Conservation (phyloP, 2,113 vertebrate genomes). For the Scytalopus superciliaris region DNA sequence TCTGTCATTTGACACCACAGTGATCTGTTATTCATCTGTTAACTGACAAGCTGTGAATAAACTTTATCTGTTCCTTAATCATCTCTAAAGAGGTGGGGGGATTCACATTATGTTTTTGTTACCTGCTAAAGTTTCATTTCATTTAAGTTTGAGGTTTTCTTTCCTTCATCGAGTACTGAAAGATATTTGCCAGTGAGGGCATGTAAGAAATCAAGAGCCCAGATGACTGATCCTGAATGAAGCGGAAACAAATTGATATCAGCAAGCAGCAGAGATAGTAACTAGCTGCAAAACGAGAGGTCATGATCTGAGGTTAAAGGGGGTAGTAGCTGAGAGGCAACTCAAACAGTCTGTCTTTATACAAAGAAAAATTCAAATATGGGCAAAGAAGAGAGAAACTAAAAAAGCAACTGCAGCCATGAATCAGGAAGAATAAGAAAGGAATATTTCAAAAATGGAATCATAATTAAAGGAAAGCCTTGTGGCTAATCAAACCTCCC, state of each 20-base stretch:
- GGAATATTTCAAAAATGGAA: not conserved
- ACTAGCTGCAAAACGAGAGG: conserved; percentile 18
- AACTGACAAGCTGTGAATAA: not conserved
- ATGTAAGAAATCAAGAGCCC: not conserved
- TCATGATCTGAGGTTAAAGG: conserved; percentile 20
- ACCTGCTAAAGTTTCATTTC: not conserved
- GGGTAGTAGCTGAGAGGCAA: not conserved
- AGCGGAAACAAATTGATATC: conserved; percentile 5
- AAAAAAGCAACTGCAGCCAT: not conserved
- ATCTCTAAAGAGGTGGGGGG: not conserved
- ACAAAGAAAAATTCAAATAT: not conserved
- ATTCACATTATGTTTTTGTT: not conserved
- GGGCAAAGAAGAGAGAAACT: not conserved
- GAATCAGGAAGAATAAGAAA: not conserved
- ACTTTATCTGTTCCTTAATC: not conserved
- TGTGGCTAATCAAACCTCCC: not conserved
- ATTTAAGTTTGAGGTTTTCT: not conserved
- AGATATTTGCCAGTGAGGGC: not conserved
- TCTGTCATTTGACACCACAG: not conserved
- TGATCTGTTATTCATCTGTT: not conserved
- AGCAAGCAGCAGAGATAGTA: conserved; percentile 16
- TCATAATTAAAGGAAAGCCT: not conserved
- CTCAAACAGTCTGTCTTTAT: not conserved
- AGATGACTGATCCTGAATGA: not conserved
- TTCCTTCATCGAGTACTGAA: not conserved